Conservation (phyloP, 1,140 invertebrate species). For the Druon quercuslanigerum region DNA sequence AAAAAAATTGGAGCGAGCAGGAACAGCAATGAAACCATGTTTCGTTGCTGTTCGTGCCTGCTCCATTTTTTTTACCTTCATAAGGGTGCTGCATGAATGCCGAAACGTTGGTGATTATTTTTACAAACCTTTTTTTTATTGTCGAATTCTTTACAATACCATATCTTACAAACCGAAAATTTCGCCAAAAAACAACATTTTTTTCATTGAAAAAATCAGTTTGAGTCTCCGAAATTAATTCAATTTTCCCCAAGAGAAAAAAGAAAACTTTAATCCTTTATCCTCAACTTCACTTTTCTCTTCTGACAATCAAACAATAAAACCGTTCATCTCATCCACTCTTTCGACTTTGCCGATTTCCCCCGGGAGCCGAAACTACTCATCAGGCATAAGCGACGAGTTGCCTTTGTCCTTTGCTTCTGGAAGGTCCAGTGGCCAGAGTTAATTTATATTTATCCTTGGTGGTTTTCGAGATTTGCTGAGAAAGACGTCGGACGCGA, state of each 20-base stretch:
- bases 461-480: neutral
- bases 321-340: constrained; percentile 21
- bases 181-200: too few relatives aligned
- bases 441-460: constrained; percentile 9
- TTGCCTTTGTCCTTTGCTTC: neutral
- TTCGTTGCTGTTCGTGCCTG: too few relatives aligned
- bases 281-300: constrained; percentile 12
- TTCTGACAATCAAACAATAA: constrained; percentile 26
- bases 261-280: constrained; percentile 11
- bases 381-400: constrained; percentile 26
- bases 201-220: neutral
- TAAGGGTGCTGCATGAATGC: too few relatives aligned
- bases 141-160: too few relatives aligned
- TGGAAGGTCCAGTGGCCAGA: neutral
- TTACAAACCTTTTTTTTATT: too few relatives aligned
- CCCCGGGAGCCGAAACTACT: constrained; percentile 15
- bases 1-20: too few relatives aligned
- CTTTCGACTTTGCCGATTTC: constrained; percentile 24
- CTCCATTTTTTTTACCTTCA: too few relatives aligned
- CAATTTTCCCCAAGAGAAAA: neutral
- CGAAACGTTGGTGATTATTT: too few relatives aligned
- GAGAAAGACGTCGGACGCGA: constrained; percentile 1
- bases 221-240: neutral
- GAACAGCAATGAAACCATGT: too few relatives aligned
- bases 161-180: too few relatives aligned